Evolutionary conservation across 2,888 invertebrate genomes (phyloP), one percentile per base, ranked within the genome.

Genomic region (Synanthedon vespiformis): DNA sequence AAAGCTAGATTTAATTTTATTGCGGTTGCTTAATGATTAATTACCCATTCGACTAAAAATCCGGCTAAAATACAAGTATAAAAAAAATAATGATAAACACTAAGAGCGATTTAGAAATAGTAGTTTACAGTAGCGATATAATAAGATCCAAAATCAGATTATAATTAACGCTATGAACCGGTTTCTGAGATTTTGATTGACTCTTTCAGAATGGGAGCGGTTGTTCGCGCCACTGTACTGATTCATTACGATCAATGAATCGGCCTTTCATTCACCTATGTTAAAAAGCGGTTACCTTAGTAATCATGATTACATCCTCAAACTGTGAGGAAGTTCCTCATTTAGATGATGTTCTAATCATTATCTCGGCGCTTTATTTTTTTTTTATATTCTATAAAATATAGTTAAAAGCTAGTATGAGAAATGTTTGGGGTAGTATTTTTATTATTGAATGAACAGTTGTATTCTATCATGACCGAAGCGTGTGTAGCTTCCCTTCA

Each of bases 241-340:
- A 74, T 70, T 83, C 81, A 80, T 86, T 84, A 83, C 75, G 73
- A 80, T 81, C 77, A 81, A 86, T 86, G 82, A 84, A 82, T 83
- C 76, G 79, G 72, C 68, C 77, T 76, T 84, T 81, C 77, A 74
- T 77, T 70, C 68, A 67, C 58, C 60, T 59, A 65, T 61, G 61
- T 61, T 63, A 74, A 73, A 74, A 68, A 69, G 67, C 64, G 62
- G 63, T 67, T 68, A 59, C 66, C 68, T 65, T 77, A 74, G 76
- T 77, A 72, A 70, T 74, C 67, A 71, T 71, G 70, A 75, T 76
- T 74, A 72, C 69, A 61, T 34, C 58, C 62, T 64, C 59, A 77
- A 78, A 76, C 76, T 69, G 67, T 65, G 67, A 27, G 70, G 74
- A 72, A 70, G 71, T 73, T 59, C 59, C 53, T 62, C 61, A 59